These are phyloP conservation scores for Gambusia affinis DNA, from an alignment of 2,113 vertebrate genomes.

Conservation along the genomic window DNA sequence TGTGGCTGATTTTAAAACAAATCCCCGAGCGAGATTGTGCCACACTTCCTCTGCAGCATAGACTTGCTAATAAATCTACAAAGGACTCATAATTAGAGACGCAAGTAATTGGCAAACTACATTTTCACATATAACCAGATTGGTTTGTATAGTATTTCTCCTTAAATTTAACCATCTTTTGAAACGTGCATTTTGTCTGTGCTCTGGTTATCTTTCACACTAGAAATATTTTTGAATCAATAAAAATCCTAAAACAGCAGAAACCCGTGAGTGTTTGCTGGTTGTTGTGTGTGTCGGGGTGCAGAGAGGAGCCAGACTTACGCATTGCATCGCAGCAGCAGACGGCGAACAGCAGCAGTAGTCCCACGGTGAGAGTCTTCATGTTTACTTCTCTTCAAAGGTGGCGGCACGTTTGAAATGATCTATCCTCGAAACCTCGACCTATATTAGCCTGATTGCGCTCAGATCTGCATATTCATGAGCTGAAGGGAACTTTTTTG, in stretches of 20 bases:
- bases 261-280: not conserved
- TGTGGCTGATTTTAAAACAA: not conserved
- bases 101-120: no score
- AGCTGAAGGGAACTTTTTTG: not conserved
- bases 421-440: not conserved
- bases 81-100: no score
- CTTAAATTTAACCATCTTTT: no score
- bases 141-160: no score
- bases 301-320: not conserved
- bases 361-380: conserved; percentile 12
- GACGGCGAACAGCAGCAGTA: not conserved
- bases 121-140: no score
- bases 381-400: not conserved
- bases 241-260: not conserved
- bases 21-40: no score
- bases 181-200: no score
- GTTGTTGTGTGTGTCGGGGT: not conserved
- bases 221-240: no score
- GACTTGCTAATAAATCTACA: no score
- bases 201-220: not conserved
- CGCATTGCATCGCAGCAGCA: not conserved
- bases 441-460: not conserved
- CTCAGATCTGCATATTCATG: conserved; percentile 28
- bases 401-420: not conserved
- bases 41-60: no score